phyloP scores from a whole-genome alignment of 1,140 invertebrate genomes.

The Eufriesea mexicana region DNA sequence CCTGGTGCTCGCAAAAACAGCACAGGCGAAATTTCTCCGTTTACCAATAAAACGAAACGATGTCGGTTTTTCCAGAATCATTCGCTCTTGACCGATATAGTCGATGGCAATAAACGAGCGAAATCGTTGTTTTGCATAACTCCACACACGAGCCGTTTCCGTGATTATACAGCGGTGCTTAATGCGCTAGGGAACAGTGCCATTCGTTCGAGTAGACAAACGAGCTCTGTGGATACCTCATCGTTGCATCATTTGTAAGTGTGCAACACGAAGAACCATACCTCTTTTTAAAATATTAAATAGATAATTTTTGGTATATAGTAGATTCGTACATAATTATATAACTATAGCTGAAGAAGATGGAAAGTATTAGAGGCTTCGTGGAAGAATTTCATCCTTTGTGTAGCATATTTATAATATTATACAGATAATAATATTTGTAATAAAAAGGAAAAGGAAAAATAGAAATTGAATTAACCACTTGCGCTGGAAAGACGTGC shows the following conservation, averaged over 20 bases:
- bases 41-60: too few species aligned
- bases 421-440: too few species aligned
- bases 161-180: neutral
- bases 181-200: conserved; percentile 37
- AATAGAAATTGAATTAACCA: too few species aligned
- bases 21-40: neutral
- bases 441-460: too few species aligned
- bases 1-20: neutral
- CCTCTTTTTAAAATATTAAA: neutral
- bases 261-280: conserved; percentile 19
- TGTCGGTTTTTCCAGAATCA: neutral
- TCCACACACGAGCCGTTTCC: neutral
- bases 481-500: too few species aligned
- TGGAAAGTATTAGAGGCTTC: too few species aligned
- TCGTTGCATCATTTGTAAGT: conserved; percentile 22
- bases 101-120: neutral
- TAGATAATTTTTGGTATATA: too few species aligned
- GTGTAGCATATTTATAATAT: too few species aligned
- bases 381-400: too few species aligned
- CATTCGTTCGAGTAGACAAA: conserved; percentile 55
- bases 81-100: conserved; percentile 36
- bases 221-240: conserved; percentile 44
- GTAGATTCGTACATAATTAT: too few species aligned
- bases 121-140: conserved; percentile 46
- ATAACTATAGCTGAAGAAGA: too few species aligned